Evolutionary conservation across 2,797 vertebrate species (phyloP), one percentile per base, ranked within the genome.

Genomic region (Macropus fuliginosus): DNA sequence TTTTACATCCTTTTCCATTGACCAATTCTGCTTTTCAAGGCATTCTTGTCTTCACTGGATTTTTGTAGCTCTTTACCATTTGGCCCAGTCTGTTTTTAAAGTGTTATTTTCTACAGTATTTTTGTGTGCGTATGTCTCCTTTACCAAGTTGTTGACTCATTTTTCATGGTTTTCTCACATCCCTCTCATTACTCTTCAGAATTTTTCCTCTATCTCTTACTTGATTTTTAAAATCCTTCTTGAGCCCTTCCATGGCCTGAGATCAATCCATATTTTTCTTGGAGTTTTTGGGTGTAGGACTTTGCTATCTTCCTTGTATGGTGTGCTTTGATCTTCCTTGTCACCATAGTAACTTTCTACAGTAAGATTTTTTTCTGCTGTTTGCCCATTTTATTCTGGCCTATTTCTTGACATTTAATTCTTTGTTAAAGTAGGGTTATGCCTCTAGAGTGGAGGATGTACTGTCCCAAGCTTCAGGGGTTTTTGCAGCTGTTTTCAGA

Each of bases 11-110:
- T 56, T 24, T 56, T 24, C 21, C 21, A 56, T 56, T 96, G 66
- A 40, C 46, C 95, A 94, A 50, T 94, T 54, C 90, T 94, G 93
- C 24, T 90, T 94, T 34, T 11, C 81, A 93, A 27, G 55, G 74
- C 46, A 92, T 27, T 55, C 55, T 55, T 55, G 1, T 27, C 66
- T 62, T 91, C 54, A 46, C 89, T 96, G 46, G 91, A 89, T 93
- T 93, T 87, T 27, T 27, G 1, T 87, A 18, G 10, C 46, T 24
- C 27, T 21, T 28, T 89, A 50, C 28, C 29, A 27, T 40, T 90
- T 90, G 12, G 13, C 55, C 55, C 24, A 24, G 18, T 56, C 4
- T 56, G 21, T 56, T 27, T 54, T 29, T 52, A 52, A 52, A 46
- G 50, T 87, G 46, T 90, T 54, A 54, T 90, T 54, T 54, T 90